phyloP scores from a whole-genome alignment of 1,140 invertebrate genomes.

The Oedothorax gibbosus region DNA sequence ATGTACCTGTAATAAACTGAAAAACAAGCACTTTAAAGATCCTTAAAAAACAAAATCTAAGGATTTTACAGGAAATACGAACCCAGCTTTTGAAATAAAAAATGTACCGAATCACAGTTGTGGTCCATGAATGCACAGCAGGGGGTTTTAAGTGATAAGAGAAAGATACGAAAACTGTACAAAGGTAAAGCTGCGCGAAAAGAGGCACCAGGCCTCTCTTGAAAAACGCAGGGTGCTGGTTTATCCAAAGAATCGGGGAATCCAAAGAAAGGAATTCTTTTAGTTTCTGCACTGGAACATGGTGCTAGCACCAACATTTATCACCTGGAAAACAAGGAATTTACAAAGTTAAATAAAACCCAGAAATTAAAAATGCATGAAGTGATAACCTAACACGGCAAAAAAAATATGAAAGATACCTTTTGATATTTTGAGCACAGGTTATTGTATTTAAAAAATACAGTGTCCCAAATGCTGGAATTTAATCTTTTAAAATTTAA shows the following conservation, averaged over 20 bases:
- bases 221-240: not conserved
- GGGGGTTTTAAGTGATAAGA: constrained; percentile 14
- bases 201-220: constrained; percentile 38
- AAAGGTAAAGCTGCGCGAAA: constrained; percentile 26
- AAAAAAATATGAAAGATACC: not conserved
- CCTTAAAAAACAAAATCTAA: too few species aligned
- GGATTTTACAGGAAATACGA: too few species aligned
- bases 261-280: constrained; percentile 44
- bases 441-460: not conserved
- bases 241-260: constrained; percentile 23
- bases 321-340: not conserved
- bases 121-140: constrained; percentile 53
- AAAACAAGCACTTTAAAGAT: too few species aligned
- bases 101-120: constrained; percentile 41
- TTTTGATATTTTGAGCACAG: not conserved
- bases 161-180: constrained; percentile 47
- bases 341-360: not conserved
- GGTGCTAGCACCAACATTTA: constrained; percentile 44
- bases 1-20: too few species aligned
- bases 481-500: not conserved
- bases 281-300: constrained; percentile 39
- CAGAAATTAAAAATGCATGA: not conserved
- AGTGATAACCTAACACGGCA: not conserved
- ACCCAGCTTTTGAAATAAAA: not conserved
- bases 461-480: not conserved